phyloP scores from a whole-genome alignment of 2,888 invertebrate species.

The Ophonus ardosiacus region DNA sequence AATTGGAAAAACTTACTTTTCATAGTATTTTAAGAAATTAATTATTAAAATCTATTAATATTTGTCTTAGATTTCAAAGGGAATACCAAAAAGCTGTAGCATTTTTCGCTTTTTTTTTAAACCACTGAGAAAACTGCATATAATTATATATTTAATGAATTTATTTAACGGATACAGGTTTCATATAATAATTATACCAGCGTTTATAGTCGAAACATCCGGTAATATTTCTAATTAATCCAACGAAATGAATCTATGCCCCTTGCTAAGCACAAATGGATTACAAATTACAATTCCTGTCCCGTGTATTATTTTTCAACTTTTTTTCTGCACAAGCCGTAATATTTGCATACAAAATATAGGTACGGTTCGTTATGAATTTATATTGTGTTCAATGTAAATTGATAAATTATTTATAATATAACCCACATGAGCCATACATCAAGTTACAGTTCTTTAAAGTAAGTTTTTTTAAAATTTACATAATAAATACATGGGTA shows the following conservation, averaged over 20 bases:
- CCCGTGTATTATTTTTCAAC: neutral
- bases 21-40: too few relatives aligned
- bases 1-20: too few relatives aligned
- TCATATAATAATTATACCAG: conserved; percentile 20
- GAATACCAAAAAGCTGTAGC: too few relatives aligned
- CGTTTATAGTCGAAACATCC: neutral
- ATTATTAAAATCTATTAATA: too few relatives aligned
- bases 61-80: too few relatives aligned
- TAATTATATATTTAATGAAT: too few relatives aligned
- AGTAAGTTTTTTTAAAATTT: neutral
- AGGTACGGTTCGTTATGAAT: neutral
- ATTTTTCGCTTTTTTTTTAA: too few relatives aligned
- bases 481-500: conserved; percentile 26
- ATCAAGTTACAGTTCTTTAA: conserved; percentile 4
- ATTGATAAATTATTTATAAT: conserved; percentile 28
- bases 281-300: neutral
- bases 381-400: conserved; percentile 5
- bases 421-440: neutral
- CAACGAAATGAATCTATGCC: neutral
- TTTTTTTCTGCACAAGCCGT: neutral
- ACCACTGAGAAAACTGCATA: too few relatives aligned
- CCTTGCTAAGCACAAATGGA: neutral
- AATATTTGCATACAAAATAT: neutral
- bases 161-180: neutral
- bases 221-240: neutral